These are phyloP conservation scores for Gandaritis pyraliata DNA, from an alignment of 2,888 invertebrate species.

Conservation along the genomic window DNA sequence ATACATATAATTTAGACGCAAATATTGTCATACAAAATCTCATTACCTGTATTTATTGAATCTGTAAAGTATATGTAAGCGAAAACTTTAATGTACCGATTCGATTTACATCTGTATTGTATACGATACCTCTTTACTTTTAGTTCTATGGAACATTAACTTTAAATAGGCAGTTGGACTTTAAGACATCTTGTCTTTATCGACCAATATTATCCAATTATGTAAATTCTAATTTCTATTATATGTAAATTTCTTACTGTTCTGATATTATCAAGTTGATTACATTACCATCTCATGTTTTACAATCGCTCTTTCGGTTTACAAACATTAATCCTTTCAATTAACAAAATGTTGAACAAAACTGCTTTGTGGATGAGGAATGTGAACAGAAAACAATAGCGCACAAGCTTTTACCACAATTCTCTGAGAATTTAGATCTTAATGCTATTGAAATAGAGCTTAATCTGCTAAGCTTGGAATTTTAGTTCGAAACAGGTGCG, in stretches of 20 bases:
- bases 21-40: too few relatives aligned
- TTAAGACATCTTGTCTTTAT: slow-evolving; percentile 48
- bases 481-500: slow-evolving; percentile 48
- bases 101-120: too few relatives aligned
- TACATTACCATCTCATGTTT: slow-evolving; percentile 47
- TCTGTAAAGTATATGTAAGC: too few relatives aligned
- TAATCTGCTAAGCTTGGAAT: slow-evolving; percentile 4
- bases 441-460: slow-evolving; percentile 20
- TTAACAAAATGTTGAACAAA: slow-evolving; percentile 55
- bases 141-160: slow-evolving; percentile 33
- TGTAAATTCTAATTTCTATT: slow-evolving; percentile 55
- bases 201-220: slow-evolving; percentile 51
- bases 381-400: slow-evolving; percentile 40
- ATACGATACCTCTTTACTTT: slow-evolving; percentile 7
- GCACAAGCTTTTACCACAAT: not conserved
- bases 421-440: slow-evolving; percentile 32
- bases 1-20: too few relatives aligned
- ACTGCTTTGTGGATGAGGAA: slow-evolving; percentile 43
- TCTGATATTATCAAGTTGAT: slow-evolving; percentile 46
- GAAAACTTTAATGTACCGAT: too few relatives aligned
- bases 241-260: slow-evolving; percentile 52
- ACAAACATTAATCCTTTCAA: slow-evolving; percentile 44
- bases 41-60: too few relatives aligned
- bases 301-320: slow-evolving; percentile 40
- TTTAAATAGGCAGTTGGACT: slow-evolving; percentile 29